Percentiles rank a stretch among this genome's conserved stretches.
Evolutionary conservation across 2,113 vertebrate genomes (phyloP).

Genomic region (Aegypius monachus): DNA sequence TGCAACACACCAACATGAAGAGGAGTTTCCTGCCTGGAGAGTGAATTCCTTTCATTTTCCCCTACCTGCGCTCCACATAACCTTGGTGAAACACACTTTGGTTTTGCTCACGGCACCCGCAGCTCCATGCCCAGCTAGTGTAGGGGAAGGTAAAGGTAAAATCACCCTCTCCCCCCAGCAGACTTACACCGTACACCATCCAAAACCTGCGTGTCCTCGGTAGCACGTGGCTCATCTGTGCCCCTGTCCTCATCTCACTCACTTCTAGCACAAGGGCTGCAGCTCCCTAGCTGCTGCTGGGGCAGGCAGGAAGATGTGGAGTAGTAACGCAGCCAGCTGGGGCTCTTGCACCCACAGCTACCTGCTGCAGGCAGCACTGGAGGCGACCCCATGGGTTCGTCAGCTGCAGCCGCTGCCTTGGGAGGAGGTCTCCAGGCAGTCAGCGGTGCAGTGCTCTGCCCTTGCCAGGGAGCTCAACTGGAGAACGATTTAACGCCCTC

Average conservation of each 20-base stretch:
- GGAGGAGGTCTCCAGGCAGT: not conserved
- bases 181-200: not conserved
- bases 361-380: not conserved
- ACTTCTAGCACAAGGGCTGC: not conserved
- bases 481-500: not conserved
- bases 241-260: not conserved
- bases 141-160: not conserved
- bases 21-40: not conserved
- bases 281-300: not conserved
- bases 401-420: not conserved
- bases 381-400: accelerated
- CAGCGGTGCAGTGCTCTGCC: accelerated
- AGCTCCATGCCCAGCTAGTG: not conserved
- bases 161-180: not conserved
- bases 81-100: not conserved
- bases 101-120: not conserved
- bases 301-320: not conserved
- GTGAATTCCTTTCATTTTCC: not conserved
- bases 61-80: not conserved
- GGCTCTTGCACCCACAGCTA: not conserved
- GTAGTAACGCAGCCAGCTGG: not conserved
- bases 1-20: accelerated
- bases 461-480: not conserved
- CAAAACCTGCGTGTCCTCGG: accelerated
- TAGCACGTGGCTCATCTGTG: not conserved